These are phyloP conservation scores for Orthosia incerta DNA, from an alignment of 2,888 invertebrate species.

Conservation along the genomic window DNA sequence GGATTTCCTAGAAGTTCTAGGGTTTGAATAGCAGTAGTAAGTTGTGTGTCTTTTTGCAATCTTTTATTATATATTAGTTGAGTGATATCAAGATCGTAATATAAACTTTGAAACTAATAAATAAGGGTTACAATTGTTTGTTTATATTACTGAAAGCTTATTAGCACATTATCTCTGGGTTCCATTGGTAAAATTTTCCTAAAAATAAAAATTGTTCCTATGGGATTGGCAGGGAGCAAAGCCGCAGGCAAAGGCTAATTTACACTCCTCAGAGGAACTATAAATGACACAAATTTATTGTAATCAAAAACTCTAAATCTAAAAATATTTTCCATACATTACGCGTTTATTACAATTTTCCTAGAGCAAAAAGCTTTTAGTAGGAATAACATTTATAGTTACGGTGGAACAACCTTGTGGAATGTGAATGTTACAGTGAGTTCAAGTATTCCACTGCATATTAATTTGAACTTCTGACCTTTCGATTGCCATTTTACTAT, in stretches of 20 bases:
- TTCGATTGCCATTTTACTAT: neutral
- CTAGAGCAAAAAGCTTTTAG: neutral
- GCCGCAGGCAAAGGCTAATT: no score
- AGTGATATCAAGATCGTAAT: no score
- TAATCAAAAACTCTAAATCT: neutral
- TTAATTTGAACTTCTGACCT: slow-evolving; percentile 19
- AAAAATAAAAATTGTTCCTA: no score
- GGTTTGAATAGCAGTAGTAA: neutral
- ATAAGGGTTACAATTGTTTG: no score
- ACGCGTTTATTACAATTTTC: neutral
- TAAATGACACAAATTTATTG: neutral
- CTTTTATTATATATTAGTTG: neutral
- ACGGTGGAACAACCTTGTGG: slow-evolving; percentile 2
- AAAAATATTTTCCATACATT: neutral
- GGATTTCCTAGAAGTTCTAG: neutral
- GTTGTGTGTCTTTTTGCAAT: neutral
- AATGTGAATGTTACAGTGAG: slow-evolving; percentile 2
- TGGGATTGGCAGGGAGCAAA: no score
- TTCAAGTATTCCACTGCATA: slow-evolving; percentile 1
- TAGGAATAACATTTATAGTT: neutral
- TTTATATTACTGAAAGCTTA: no score
- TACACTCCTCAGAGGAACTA: no score
- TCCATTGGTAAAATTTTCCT: no score
- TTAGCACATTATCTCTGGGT: no score
- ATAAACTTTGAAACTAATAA: no score